Base-by-base conservation (phyloP, 1,140 invertebrate genomes). In the Oedothorax gibbosus region DNA sequence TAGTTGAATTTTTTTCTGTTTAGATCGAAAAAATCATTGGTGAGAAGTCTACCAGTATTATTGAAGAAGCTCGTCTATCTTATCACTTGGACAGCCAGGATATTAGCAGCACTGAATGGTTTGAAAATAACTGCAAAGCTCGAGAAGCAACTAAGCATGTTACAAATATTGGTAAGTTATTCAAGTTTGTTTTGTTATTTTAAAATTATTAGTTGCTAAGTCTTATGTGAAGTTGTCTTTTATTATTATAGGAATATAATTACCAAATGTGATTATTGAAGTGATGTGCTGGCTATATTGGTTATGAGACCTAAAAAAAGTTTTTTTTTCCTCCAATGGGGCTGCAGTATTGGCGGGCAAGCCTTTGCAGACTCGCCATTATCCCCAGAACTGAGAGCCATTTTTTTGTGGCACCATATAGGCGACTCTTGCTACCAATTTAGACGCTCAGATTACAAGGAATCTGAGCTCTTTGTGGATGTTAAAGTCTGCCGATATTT, bases 81-180 rank as follows among this genome's bases (percentile, higher is more conserved):
- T 15, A 62, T 20, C 18, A 51, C 2, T 71, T 85, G n/a, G 75
- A 85, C 18, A 12, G 20, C 53, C 10, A 21, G 51, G 54, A 69
- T 10, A 60, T 71, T 14, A 62, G 7, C 54, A 10, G 53, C 7
- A 6, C 20, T 11, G 83, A 85, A 50, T 85, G 83, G 83, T 72
- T 85, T 85, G 53, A 77, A 53, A 85, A 85, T 73, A 85, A 85
- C 54, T 49, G 3, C 50, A 20, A 21, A 53, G 73, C 83, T 18
- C 9, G 5, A 53, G 21, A 60, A 53, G 65, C 83, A 35, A 54
- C 73, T 49, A 75, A 75, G 51, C 12, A n/a, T 18, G 15, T 54
- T 20, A 8, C 14, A 15, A 0, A 66, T 5, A 7, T 71, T 10
- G n/a, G 76, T 79, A 79, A 66, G 18, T 54, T 71, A 64, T 68